Evolutionary conservation across 2,888 invertebrate genomes (phyloP), one percentile per base, ranked within the genome.

Genomic region (Chrysomela aeneicollis): DNA sequence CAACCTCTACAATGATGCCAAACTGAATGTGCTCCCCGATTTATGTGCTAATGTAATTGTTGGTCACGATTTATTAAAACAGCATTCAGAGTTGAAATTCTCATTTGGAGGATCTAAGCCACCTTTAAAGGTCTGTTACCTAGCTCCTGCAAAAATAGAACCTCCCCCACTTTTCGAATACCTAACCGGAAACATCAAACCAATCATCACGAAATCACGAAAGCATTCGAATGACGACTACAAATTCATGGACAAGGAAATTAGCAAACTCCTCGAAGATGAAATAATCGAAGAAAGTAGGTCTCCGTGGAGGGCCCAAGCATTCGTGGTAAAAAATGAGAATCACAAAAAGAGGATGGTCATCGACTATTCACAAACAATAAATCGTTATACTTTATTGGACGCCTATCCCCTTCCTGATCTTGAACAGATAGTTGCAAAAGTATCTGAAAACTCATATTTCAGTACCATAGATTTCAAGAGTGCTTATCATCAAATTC

Each of bases 351-450:
- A 70, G 22, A 37, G 71, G 26, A 65, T 69, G 63, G 73, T 72
- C 1, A 69, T 74, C 9, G 73, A 76, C 37, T 76, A 74, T 59
- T 74, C 74, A 0, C 58, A 51, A 32, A 74, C 72, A 15, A 69
- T 74, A 15, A 76, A 74, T n/a, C n/a, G n/a, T n/a, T n/a, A n/a
- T n/a, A n/a, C n/a, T n/a, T n/a, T n/a, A n/a, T n/a, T n/a, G n/a
- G n/a, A n/a, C n/a, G n/a, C n/a, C n/a, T n/a, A n/a, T n/a, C n/a
- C n/a, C n/a, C n/a, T n/a, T n/a, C n/a, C n/a, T n/a, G n/a, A n/a
- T n/a, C n/a, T n/a, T n/a, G n/a, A n/a, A n/a, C n/a, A n/a, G n/a
- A n/a, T n/a, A 5, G 42, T 60, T 9, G n/a, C 1, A 12, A 57
- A 21, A 19, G 26, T 58, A 15, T 22, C 57, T 15, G 22, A 58